Percentiles rank a stretch among this genome's conserved stretches.
phyloP scores from a whole-genome alignment of 2,888 invertebrate species.

The Microchrysa polita region DNA sequence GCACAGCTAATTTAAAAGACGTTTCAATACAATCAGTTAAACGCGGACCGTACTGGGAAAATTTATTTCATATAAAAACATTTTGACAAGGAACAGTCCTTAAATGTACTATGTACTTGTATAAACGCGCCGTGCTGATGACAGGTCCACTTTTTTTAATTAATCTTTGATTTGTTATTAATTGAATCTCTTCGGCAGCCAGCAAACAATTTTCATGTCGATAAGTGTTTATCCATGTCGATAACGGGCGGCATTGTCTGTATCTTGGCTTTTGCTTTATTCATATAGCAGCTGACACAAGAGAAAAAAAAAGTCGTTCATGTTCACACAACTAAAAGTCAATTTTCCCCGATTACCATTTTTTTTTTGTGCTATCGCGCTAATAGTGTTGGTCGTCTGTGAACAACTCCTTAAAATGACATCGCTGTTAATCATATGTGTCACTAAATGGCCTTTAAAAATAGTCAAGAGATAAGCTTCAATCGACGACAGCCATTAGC shows the following conservation, averaged over 20 bases:
- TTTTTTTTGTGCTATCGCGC: not conserved
- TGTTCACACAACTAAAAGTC: conserved; percentile 12
- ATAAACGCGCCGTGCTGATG: not conserved
- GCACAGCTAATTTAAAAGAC: conserved; percentile 19
- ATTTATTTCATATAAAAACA: conserved; percentile 7
- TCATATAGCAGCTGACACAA: conserved; percentile 4
- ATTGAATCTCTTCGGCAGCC: not conserved
- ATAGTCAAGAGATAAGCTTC: conserved; percentile 28
- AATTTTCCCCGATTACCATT: not conserved
- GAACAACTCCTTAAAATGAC: not conserved
- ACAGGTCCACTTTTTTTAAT: not conserved
- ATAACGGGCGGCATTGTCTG: conserved; percentile 5
- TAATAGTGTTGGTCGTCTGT: not conserved
- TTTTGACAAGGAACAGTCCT: conserved; percentile 13
- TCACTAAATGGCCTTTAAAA: conserved; percentile 37
- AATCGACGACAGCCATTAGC: conserved; percentile 19
- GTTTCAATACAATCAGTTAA: not conserved
- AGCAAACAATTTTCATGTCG: conserved; percentile 19
- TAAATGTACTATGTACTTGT: too few relatives aligned
- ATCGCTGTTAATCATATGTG: conserved; percentile 39
- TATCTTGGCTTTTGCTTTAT: not conserved
- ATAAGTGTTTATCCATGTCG: conserved; percentile 11
- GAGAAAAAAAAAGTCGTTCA: not conserved
- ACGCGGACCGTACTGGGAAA: not conserved
- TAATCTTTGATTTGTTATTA: not conserved